Percentiles rank a stretch among this genome's conserved stretches.
These are phyloP conservation scores for Brachymystax lenok DNA, from an alignment of 2,797 vertebrate species.

Conservation along the genomic window DNA sequence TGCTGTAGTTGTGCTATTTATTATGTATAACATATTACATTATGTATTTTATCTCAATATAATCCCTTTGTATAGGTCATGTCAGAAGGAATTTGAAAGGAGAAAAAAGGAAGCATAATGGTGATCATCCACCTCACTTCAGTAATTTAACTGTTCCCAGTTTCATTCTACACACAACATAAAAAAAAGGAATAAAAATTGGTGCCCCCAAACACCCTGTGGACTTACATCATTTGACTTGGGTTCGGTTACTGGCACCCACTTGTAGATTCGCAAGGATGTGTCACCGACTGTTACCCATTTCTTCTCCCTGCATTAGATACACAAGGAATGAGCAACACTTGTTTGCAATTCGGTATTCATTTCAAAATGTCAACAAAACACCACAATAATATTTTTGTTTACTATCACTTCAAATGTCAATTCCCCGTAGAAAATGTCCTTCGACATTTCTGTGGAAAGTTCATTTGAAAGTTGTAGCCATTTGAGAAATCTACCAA, in stretches of 20 bases:
- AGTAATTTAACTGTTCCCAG: not conserved
- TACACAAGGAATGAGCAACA: not conserved
- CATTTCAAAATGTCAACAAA: not conserved
- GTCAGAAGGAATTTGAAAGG: not conserved
- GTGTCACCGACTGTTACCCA: slow-evolving; percentile 99
- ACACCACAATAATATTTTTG: not conserved
- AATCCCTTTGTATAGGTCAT: not conserved
- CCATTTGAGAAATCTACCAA: not conserved
- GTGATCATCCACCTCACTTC: not conserved
- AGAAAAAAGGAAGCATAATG: not conserved
- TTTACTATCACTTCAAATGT: not conserved
- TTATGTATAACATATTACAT: not conserved
- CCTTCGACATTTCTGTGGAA: too few relatives aligned
- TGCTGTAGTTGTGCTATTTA: not conserved
- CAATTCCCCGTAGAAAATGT: too few relatives aligned
- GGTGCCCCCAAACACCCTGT: not conserved
- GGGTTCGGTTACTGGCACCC: slow-evolving; percentile 97
- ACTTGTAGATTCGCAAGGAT: slow-evolving; percentile 98
- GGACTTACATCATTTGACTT: slow-evolving; percentile 96
- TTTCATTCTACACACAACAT: not conserved
- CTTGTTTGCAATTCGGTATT: not conserved
- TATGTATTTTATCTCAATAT: not conserved
- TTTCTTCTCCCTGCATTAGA: slow-evolving; percentile 91
- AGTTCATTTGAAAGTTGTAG: not conserved
- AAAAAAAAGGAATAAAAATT: not conserved